phyloP scores from a whole-genome alignment of 2,797 vertebrate species.

The Discoglossus pictus region DNA sequence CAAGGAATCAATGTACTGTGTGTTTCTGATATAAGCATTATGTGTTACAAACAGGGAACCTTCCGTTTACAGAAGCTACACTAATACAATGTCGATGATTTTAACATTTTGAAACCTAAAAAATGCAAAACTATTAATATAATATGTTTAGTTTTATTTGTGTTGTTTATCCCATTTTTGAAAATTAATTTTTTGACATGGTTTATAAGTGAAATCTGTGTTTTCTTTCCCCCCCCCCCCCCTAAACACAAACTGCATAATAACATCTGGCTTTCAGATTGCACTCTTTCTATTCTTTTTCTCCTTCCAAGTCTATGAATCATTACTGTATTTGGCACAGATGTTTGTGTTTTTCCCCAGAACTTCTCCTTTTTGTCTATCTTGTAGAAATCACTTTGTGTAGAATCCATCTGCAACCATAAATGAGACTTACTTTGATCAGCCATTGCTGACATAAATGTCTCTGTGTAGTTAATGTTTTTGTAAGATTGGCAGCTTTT shows the following conservation, averaged over 20 bases:
- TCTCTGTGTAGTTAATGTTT: neutral
- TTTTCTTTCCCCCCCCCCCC: neutral
- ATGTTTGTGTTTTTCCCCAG: constrained; percentile 35
- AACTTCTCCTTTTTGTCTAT: constrained; percentile 20
- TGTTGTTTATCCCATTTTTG: no score
- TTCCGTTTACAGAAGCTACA: no score
- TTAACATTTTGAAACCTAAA: no score
- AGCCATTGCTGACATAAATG: constrained; percentile 3
- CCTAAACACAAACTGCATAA: constrained; percentile 44
- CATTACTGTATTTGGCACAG: constrained; percentile 53
- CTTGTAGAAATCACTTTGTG: constrained; percentile 3
- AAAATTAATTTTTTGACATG: no score
- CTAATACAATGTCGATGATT: no score
- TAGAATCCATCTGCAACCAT: constrained; percentile 8
- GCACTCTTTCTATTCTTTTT: constrained; percentile 50
- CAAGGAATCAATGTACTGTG: no score
- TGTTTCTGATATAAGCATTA: no score
- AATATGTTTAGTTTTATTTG: no score
- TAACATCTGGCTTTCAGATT: constrained; percentile 56
- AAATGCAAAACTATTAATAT: no score
- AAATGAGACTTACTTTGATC: constrained; percentile 2
- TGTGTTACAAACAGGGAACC: no score
- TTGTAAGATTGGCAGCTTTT: neutral
- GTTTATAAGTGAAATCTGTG: no score
- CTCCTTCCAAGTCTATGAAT: constrained; percentile 58